These are phyloP conservation scores for Pangasius macronema DNA, from an alignment of 2,797 vertebrate genomes.

Conservation along the genomic window DNA sequence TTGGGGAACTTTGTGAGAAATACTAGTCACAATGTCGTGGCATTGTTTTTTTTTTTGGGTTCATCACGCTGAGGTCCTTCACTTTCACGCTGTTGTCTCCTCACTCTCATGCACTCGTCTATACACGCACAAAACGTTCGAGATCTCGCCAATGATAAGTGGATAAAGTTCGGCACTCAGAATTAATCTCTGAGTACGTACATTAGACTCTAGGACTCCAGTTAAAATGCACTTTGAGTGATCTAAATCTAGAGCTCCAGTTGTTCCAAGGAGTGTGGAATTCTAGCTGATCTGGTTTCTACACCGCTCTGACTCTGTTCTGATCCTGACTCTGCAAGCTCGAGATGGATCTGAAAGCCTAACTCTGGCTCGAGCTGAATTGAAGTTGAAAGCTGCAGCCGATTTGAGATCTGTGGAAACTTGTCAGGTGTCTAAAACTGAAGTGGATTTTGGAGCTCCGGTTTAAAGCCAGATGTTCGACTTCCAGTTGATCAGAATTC, in stretches of 20 bases:
- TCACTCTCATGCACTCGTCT: not conserved
- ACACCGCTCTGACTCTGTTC: too few relatives aligned
- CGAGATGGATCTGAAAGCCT: not conserved
- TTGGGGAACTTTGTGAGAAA: not conserved
- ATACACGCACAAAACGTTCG: not conserved
- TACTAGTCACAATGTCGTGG: not conserved
- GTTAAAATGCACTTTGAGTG: not conserved
- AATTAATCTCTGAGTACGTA: not conserved
- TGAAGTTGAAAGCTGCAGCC: not conserved
- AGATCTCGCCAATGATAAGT: not conserved
- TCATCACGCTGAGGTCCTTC: not conserved
- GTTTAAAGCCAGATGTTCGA: not conserved
- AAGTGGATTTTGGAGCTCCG: not conserved
- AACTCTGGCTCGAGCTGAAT: not conserved
- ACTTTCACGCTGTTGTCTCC: not conserved
- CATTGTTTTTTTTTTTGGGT: not conserved
- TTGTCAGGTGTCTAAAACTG: not conserved
- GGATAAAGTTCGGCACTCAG: not conserved
- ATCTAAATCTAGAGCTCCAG: not conserved
- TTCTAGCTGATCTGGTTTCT: not conserved
- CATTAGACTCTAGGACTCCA: not conserved
- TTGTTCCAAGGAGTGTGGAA: not conserved
- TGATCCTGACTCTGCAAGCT: not conserved
- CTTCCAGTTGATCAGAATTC: not conserved
- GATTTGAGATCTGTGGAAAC: not conserved